A percentile compares a stretch with the other conserved stretches of the same genome.
These are phyloP conservation scores for Acanthis flammea DNA, from an alignment of 2,797 vertebrate species.

Conservation along the genomic window DNA sequence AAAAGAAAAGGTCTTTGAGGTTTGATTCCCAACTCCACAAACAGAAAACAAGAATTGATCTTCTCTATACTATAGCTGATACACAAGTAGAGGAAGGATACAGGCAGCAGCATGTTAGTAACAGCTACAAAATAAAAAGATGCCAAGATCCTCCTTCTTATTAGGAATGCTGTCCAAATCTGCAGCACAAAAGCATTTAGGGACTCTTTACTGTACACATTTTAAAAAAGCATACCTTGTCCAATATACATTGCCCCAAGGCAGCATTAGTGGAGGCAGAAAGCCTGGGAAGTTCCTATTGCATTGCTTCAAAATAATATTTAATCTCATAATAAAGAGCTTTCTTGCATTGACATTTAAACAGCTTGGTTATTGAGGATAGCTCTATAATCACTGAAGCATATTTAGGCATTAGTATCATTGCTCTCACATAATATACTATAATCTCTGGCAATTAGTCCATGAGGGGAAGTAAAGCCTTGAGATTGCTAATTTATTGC, in stretches of 20 bases:
- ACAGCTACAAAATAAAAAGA: background rate
- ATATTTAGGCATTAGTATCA: slow-evolving; percentile 75
- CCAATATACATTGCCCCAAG: slow-evolving; percentile 11
- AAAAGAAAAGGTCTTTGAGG: background rate
- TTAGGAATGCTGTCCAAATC: background rate
- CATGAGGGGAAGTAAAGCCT: slow-evolving; percentile 71
- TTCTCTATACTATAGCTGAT: background rate
- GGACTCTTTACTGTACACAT: background rate
- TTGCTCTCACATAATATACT: slow-evolving; percentile 72
- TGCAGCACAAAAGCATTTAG: background rate
- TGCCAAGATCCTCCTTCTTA: background rate
- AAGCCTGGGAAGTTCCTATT: slow-evolving; percentile 51
- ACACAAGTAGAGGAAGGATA: background rate
- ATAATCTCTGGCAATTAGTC: slow-evolving; percentile 76
- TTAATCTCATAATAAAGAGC: slow-evolving; percentile 72
- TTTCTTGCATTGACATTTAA: slow-evolving; percentile 72
- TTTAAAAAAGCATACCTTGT: background rate
- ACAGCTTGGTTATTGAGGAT: slow-evolving; percentile 70
- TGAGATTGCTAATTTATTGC: slow-evolving; percentile 71
- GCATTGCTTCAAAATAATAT: slow-evolving; percentile 63
- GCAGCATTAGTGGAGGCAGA: slow-evolving; percentile 23
- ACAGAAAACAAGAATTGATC: background rate
- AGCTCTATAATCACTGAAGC: slow-evolving; percentile 71
- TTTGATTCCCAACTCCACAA: background rate
- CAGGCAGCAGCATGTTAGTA: background rate